Evolutionary conservation across 1,140 invertebrate genomes (phyloP).

Genomic region (Apis laboriosa): DNA sequence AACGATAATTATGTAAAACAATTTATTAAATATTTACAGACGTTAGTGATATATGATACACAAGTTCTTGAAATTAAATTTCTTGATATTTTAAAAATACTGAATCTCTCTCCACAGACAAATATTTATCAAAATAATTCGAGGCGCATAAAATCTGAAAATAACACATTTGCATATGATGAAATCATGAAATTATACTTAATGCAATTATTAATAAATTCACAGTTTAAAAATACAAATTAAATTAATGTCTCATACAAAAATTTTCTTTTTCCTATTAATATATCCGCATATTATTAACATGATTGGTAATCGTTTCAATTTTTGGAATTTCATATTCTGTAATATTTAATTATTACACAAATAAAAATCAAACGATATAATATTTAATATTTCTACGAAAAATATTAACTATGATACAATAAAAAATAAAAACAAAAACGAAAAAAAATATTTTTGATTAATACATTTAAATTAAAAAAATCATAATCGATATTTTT

Average conservation of each 20-base stretch:
- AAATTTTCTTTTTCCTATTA: background rate
- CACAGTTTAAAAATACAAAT: background rate
- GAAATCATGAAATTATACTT: background rate
- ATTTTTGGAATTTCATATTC: background rate
- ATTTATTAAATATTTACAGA: too few relatives aligned
- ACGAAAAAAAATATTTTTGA: too few relatives aligned
- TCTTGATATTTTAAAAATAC: background rate
- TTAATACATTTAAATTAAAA: too few relatives aligned
- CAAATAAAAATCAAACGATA: background rate
- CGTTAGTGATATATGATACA: too few relatives aligned
- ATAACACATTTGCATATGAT: conserved; percentile 2
- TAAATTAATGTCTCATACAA: background rate
- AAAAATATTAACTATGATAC: background rate
- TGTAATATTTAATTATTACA: background rate
- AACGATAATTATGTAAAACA: too few relatives aligned
- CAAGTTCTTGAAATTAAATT: too few relatives aligned
- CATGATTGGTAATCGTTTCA: background rate
- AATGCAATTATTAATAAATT: background rate
- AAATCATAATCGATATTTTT: too few relatives aligned
- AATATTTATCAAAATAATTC: conserved; percentile 6
- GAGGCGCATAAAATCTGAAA: background rate
- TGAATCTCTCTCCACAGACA: background rate
- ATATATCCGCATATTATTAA: too few relatives aligned
- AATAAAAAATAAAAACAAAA: background rate
- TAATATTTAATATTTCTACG: background rate